Evolutionary conservation across 92 coral and sea anemone species (phyloP), one percentile per base, ranked within the genome.

Genomic region (Micromussa lordhowensis): DNA sequence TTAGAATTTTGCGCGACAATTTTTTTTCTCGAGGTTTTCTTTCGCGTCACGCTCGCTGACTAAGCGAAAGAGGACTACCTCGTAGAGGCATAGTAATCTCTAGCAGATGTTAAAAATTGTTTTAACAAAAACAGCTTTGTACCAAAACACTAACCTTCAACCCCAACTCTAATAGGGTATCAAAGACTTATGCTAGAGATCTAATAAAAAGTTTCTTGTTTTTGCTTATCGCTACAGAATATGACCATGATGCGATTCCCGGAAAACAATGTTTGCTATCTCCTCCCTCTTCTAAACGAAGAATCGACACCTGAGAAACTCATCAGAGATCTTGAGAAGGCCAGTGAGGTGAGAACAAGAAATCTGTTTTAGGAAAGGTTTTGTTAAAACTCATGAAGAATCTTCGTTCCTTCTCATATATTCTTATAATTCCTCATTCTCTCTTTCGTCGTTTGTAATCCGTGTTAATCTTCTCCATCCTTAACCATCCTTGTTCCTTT

Each of bases 211-310:
- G 8, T 22, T 32, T 29, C 10, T 16, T 71, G 24, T 71, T 71
- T 32, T 71, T 16, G 76, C 4, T 32, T 32, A 29, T 71, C 44
- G 21, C 48, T 16, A 18, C 69, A 82, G 86, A 66, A 66, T 31
- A 35, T 82, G 69, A 82, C 86, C 58, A 64, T 82, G 86, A 15
- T 64, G 30, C 75, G 59, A 26, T 32, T 82, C 61, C 77, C 77
- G 26, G 76, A 82, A 14, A 82, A 30, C 34, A 28, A 68, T 5
- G 44, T 35, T 9, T 82, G 86, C 3, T 82, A 82, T 36, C 86
- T 82, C 15, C 21, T 82, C n/a, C 86, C 86, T 40, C 77, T 82
- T 1, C 55, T 30, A 17, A 82, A 66, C 2, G 34, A 38, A 0
- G 58, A 64, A 40, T 29, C 77, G 2, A 2, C 24, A 22, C 86